Base-by-base conservation (phyloP, 2,797 vertebrate genomes). In the Oceanodroma leucorhoa region DNA sequence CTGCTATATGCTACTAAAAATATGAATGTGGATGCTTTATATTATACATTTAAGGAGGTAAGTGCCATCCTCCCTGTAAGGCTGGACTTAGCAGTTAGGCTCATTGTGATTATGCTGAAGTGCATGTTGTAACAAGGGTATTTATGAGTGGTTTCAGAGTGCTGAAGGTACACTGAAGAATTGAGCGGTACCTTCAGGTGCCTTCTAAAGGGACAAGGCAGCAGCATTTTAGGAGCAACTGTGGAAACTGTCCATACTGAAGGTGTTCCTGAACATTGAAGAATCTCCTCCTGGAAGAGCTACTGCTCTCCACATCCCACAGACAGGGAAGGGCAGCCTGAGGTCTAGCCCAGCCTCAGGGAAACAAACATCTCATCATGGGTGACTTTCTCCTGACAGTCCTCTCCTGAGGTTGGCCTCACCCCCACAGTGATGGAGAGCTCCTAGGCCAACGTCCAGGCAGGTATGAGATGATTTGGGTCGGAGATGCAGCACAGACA, bases 1-100 rank as follows among this genome's bases (percentile, higher is more conserved):
- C 92, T 96, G 94, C 94, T 97, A 96, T 81, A 97, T 72, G 96
- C 96, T 97, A 94, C 98, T 98, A 98, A 98, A 98, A 98, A 98
- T 97, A 96, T 79, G 94, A 97, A 96, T 81, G 91, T 82, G 92
- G 94, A 96, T 96, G 83, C 61, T 94, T 81, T 69, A 70, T 69
- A 96, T 95, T 95, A 97, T 93, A 94, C 77, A 91, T 96, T 96
- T 91, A 93, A 82, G 85, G 93, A 93, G 76, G 43, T 90, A 80
- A 92, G 81, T 96, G 96, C 94, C 94, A 96, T 96, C 96, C 94
- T 97, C 94, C 85, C 93, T 93, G 84, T 94, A 97, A 97, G 94
- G 87, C 88, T 95, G 83, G 95, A 95, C 96, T 97, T 90, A 92
- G 97, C 89, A 93, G 85, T 88, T 50, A 62, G 94, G 92, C 69